These are phyloP conservation scores for Heliconius ethilla DNA, from an alignment of 2,888 invertebrate species.

Conservation along the genomic window DNA sequence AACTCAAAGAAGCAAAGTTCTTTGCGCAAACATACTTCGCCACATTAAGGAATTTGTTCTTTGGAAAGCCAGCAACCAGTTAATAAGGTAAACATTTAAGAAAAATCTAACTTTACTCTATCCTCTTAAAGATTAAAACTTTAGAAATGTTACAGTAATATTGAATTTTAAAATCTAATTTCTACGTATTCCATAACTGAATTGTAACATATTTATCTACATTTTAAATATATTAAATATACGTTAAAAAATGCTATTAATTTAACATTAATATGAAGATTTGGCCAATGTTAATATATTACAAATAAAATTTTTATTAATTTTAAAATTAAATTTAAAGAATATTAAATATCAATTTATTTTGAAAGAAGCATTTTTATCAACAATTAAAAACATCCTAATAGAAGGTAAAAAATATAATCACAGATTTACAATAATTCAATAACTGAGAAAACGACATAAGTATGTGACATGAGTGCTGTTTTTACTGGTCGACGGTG, in stretches of 20 bases:
- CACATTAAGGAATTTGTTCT: slow-evolving; percentile 32
- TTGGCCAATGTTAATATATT: too few relatives aligned
- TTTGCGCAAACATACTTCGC: slow-evolving; percentile 34
- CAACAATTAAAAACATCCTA: not conserved
- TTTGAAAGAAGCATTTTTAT: too few relatives aligned
- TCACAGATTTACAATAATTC: not conserved
- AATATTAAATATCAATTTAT: too few relatives aligned
- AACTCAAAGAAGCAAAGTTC: slow-evolving; percentile 29
- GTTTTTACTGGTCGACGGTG: slow-evolving; percentile 5
- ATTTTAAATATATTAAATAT: too few relatives aligned
- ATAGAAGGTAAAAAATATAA: not conserved
- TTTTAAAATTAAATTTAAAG: too few relatives aligned
- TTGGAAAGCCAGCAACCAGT: slow-evolving; percentile 26
- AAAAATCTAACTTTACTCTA: slow-evolving; percentile 8
- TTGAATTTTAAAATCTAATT: not conserved
- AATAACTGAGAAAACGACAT: not conserved
- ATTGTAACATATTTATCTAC: too few relatives aligned
- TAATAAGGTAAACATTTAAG: slow-evolving; percentile 23
- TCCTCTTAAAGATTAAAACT: not conserved
- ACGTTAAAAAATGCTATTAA: too few relatives aligned
- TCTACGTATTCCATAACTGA: not conserved
- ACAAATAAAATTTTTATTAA: too few relatives aligned
- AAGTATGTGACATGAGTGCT: not conserved
- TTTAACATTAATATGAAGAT: too few relatives aligned
- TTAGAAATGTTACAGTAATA: not conserved